Evolutionary conservation across 2,888 invertebrate species (phyloP).

Genomic region (Eupithecia vulgata): DNA sequence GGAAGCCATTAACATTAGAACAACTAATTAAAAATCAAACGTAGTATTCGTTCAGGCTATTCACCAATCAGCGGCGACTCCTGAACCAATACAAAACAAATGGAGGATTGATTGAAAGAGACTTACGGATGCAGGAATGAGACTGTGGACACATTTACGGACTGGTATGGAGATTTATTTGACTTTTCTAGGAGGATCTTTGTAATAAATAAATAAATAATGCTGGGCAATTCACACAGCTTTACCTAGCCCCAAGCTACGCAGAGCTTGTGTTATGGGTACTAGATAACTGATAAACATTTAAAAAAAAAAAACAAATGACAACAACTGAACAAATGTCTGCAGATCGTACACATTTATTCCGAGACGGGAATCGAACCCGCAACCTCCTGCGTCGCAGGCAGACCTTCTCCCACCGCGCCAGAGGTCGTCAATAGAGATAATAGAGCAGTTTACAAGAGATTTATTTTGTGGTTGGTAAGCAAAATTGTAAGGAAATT

Average conservation of each 20-base stretch:
- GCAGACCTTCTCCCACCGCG: no score
- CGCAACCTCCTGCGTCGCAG: no score
- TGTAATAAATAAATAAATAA: no score
- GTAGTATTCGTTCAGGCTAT: conserved; percentile 18
- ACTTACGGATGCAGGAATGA: conserved; percentile 75
- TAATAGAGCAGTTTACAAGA: not conserved
- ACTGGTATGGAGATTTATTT: conserved; percentile 36
- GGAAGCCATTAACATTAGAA: conserved; percentile 17
- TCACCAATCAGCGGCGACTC: conserved; percentile 43
- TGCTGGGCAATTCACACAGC: no score
- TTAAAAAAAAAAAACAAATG: no score
- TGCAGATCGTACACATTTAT: no score
- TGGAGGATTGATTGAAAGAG: conserved; percentile 68
- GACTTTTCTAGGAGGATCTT: not conserved
- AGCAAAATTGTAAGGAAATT: not conserved
- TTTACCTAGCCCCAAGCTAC: no score
- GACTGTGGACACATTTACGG: conserved; percentile 73
- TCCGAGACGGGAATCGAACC: no score
- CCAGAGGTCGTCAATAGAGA: no score
- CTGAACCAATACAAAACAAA: conserved; percentile 56
- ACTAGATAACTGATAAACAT: no score
- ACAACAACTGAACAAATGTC: no score
- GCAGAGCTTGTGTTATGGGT: no score
- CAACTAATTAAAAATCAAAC: conserved; percentile 25
- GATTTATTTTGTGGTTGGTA: not conserved